Evolutionary conservation across 1,140 invertebrate genomes (phyloP).

Genomic region (Manduca sexta): DNA sequence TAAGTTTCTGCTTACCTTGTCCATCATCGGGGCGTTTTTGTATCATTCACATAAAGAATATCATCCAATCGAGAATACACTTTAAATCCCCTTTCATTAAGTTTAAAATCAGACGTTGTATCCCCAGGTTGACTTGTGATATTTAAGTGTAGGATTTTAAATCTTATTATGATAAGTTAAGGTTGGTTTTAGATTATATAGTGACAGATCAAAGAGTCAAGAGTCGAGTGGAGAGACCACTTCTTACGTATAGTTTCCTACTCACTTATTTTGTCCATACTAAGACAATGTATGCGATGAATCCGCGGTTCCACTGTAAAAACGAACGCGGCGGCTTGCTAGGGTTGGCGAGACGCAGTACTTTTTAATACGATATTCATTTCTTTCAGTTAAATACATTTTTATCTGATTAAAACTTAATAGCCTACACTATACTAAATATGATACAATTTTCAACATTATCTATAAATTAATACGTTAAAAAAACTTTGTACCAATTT

Average conservation of each 20-base stretch:
- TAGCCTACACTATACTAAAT: too few relatives aligned
- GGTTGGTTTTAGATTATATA: constrained; percentile 16
- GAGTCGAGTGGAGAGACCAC: constrained; percentile 28
- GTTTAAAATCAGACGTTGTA: constrained; percentile 1
- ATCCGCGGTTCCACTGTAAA: constrained; percentile 46
- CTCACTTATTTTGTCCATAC: constrained; percentile 66
- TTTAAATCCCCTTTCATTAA: not conserved
- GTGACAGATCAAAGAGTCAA: constrained; percentile 26
- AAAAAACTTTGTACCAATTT: too few relatives aligned
- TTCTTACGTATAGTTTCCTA: constrained; percentile 53
- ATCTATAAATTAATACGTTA: too few relatives aligned
- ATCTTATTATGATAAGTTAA: not conserved
- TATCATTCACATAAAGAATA: constrained; percentile 9
- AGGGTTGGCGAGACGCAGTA: too few relatives aligned
- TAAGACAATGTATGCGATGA: constrained; percentile 59
- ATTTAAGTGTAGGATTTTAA: not conserved
- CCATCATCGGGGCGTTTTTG: constrained; percentile 49
- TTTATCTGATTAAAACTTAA: too few relatives aligned
- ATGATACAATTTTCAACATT: too few relatives aligned
- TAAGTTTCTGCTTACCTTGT: constrained; percentile 58
- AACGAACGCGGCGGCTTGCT: constrained; percentile 17
- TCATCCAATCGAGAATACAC: constrained; percentile 9
- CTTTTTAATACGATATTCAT: too few relatives aligned
- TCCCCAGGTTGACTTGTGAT: too few relatives aligned
- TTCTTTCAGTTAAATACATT: too few relatives aligned